phyloP scores from a whole-genome alignment of 2,888 invertebrate species.

The Nineta flava region DNA sequence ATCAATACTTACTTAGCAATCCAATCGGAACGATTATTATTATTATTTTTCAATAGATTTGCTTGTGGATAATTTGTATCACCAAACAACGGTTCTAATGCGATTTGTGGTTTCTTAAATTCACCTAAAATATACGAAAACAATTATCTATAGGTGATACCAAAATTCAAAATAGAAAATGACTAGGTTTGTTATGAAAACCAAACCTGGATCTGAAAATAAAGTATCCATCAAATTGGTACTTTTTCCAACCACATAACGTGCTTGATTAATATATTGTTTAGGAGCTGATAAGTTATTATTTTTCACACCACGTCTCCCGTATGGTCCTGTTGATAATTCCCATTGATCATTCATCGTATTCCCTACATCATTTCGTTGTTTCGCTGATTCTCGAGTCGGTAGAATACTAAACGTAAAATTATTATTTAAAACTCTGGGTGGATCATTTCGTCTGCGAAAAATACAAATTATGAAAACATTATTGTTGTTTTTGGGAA shows the following conservation, averaged over 20 bases:
- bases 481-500: neutral
- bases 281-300: constrained; percentile 2
- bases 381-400: neutral
- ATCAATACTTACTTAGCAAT: constrained; percentile 20
- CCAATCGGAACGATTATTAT: constrained; percentile 18
- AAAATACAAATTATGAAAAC: neutral
- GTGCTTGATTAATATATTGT: constrained; percentile 1
- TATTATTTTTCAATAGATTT: neutral
- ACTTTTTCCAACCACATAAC: constrained; percentile 1
- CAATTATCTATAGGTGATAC: neutral
- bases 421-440: neutral
- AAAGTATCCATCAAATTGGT: constrained; percentile 1
- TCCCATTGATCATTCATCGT: constrained; percentile 1
- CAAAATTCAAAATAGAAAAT: neutral
- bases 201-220: neutral
- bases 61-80: neutral
- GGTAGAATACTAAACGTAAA: neutral
- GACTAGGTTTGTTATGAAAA: neutral
- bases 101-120: neutral
- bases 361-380: neutral
- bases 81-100: neutral
- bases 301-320: constrained; percentile 4
- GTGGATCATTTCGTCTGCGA: neutral
- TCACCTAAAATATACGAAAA: neutral
- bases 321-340: constrained; percentile 5